Evolutionary conservation across 1,140 invertebrate genomes (phyloP), one percentile per base, ranked within the genome.

Genomic region (Oedothorax gibbosus): DNA sequence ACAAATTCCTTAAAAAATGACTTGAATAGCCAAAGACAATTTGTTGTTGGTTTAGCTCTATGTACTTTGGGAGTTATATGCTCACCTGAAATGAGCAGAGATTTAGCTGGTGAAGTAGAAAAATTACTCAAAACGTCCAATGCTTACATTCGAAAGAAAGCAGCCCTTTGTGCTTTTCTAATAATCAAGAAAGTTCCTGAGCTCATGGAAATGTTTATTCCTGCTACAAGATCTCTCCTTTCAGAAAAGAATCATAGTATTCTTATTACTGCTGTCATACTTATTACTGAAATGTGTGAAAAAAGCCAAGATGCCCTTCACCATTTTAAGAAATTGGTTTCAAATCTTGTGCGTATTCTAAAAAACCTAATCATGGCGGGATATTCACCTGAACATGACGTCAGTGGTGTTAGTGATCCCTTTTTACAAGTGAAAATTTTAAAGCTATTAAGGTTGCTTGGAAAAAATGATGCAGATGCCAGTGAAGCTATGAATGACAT

Each of bases 401-500:
- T 99, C 15, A 98, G 96, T 86, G 98, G 98, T 68, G 97, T 99
- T 11, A 99, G 97, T 87, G 98, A 99, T 92, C 99, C 99, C 71
- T 99, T 99, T 91, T 92, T 99, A 83, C 88, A 96, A 95, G 60
- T 99, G 20, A 99, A 99, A 93, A 98, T 99, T 87, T 92, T 99
- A 73, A 94, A 96, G 86, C 92, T 99, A 0, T 90, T 99, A 51
- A 92, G 98, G 88, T 96, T 99, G 89, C 92, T 99, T 72, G 99
- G 99, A 35, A 95, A 95, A 87, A 97, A 99, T 88, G 98, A 99
- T 91, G 93, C 94, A 0, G 96, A 99, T 88, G 95, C 97, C 0
- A 99, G 98, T 15, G 99, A 99, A 92, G 96, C 97, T 9, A 99
- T 99, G 98, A 99, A 99, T 90, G 99, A 99, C 90, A 99, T 99